Evolutionary conservation across 2,797 vertebrate genomes (phyloP), one percentile per base, ranked within the genome.

Genomic region (Babyrousa celebensis): DNA sequence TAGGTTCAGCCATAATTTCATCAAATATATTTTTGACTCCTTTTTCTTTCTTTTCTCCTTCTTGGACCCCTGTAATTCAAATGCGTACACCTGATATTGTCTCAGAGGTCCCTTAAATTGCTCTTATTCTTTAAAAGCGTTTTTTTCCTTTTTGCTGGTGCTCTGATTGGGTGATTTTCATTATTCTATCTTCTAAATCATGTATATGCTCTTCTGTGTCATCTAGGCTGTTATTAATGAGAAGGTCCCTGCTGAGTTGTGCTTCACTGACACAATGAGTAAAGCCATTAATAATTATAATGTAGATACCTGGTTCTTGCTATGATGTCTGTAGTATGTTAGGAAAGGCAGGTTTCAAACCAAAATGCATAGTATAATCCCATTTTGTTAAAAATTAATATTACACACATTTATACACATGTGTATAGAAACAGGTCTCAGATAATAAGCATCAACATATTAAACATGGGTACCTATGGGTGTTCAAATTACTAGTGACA

Each of bases 331-430:
- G 5, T 71, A 85, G 87, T 88, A 40, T n/a, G 6, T 62, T 82
- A 75, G 62, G 14, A 79, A 95, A 70, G 95, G 12, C 14, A 70
- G 5, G 0, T 71, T 94, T 95, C 17, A 70, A 88, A 95, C 62
- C 15, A 89, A 95, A 94, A 83, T 74, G 20, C 25, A 52, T 32
- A 48, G 43, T 43, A 65, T 63, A n/a, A 85, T 79, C 65, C 43
- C 56, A 40, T 63, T 70, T 84, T 84, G 14, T 52, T 91, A 77
- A 84, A 89, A 75, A 27, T 62, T 48, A 88, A 60, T 27, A 56
- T 78, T 48, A 25, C 4, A 54, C n/a, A 79, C 16, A 91, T 54
- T 43, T 1, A 54, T 23, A 74, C 5, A 84, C 18, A 43, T 27
- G 52, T 67, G 23, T 32, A 40, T 3, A 87, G 71, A 85, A 70